Evolutionary conservation across 1,140 invertebrate genomes (phyloP).

Genomic region (Papilio glaucus): DNA sequence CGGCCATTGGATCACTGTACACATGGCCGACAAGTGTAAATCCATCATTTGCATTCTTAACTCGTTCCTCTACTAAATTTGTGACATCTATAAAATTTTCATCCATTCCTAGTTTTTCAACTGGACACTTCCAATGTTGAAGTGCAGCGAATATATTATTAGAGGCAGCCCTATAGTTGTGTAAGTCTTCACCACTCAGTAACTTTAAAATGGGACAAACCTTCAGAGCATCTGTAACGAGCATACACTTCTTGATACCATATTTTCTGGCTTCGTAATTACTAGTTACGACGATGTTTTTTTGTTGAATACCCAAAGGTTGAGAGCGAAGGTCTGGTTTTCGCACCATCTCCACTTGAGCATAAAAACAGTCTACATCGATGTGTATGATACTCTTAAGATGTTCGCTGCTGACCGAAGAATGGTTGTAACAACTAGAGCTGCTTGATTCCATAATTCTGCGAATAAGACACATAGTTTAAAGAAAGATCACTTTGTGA

Average conservation of each 20-base stretch:
- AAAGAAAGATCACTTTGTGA: slow-evolving; percentile 74
- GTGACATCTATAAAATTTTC: slow-evolving; percentile 92
- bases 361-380: slow-evolving; percentile 92
- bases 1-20: slow-evolving; percentile 81
- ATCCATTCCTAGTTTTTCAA: slow-evolving; percentile 91
- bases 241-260: slow-evolving; percentile 90
- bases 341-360: slow-evolving; percentile 91
- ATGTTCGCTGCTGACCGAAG: slow-evolving; percentile 74
- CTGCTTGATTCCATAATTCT: slow-evolving; percentile 79
- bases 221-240: slow-evolving; percentile 86
- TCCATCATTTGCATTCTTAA: slow-evolving; percentile 63
- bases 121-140: slow-evolving; percentile 86
- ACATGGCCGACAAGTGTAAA: slow-evolving; percentile 82
- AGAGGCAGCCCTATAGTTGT: slow-evolving; percentile 89
- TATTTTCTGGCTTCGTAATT: slow-evolving; percentile 90
- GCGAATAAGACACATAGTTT: slow-evolving; percentile 70
- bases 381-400: slow-evolving; percentile 88
- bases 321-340: slow-evolving; percentile 86
- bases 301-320: slow-evolving; percentile 91
- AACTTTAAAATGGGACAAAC: slow-evolving; percentile 88
- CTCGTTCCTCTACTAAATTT: slow-evolving; percentile 84
- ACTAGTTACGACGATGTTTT: slow-evolving; percentile 91
- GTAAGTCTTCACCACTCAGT: slow-evolving; percentile 90
- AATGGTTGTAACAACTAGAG: slow-evolving; percentile 64
- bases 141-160: slow-evolving; percentile 87